Percentiles rank a stretch among this genome's conserved stretches.
Evolutionary conservation across 2,888 invertebrate genomes (phyloP).

Genomic region (Cyclophora albipunctata): DNA sequence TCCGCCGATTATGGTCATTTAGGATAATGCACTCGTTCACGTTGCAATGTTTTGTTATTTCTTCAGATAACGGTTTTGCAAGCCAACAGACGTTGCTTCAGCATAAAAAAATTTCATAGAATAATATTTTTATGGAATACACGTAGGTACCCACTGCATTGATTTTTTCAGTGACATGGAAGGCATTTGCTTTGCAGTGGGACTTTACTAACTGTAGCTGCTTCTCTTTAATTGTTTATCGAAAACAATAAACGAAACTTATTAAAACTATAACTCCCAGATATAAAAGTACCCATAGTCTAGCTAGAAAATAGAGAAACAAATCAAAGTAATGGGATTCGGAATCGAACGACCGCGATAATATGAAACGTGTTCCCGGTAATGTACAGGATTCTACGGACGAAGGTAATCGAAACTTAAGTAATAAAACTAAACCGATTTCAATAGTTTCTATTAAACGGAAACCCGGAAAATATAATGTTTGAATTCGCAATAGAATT

Average conservation of each 20-base stretch:
- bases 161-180: too few relatives aligned
- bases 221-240: too few relatives aligned
- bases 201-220: too few relatives aligned
- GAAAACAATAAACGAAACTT: too few relatives aligned
- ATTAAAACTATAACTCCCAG: not conserved
- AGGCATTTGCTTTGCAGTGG: too few relatives aligned
- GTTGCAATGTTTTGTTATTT: slow-evolving; percentile 38
- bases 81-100: slow-evolving; percentile 26
- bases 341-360: slow-evolving; percentile 25
- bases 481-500: slow-evolving; percentile 22
- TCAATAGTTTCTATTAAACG: slow-evolving; percentile 32
- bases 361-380: slow-evolving; percentile 34
- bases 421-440: slow-evolving; percentile 43
- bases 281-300: slow-evolving; percentile 10
- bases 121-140: too few relatives aligned
- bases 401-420: slow-evolving; percentile 35
- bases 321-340: slow-evolving; percentile 19
- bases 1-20: slow-evolving; percentile 39
- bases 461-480: slow-evolving; percentile 34
- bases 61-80: slow-evolving; percentile 26
- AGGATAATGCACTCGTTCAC: slow-evolving; percentile 47
- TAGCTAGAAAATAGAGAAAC: slow-evolving; percentile 16
- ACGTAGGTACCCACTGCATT: too few relatives aligned
- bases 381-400: slow-evolving; percentile 29
- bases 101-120: too few relatives aligned